A percentile compares a stretch with the other conserved stretches of the same genome.
Conservation (phyloP, 2,888 invertebrate genomes). For the Tolmerus cingulatus region DNA sequence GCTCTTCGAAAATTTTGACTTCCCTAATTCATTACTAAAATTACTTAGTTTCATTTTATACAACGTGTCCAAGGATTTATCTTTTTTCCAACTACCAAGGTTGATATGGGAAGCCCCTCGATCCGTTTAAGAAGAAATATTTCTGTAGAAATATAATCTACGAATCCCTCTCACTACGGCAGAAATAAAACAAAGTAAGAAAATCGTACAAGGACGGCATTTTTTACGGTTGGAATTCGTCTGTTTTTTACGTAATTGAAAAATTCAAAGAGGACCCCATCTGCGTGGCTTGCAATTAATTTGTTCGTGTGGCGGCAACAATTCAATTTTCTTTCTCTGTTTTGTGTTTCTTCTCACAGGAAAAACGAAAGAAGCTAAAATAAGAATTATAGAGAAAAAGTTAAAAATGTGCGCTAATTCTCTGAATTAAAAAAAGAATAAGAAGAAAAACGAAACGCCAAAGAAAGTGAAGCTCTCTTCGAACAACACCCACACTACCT, state of each 20-base stretch:
- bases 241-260: constrained; percentile 23
- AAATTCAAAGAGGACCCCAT: constrained; percentile 35
- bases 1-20: too few species aligned
- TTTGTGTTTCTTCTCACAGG: constrained; percentile 9
- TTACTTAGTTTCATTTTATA: background rate
- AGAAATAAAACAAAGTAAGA: background rate
- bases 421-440: background rate
- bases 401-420: background rate
- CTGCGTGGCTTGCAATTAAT: constrained; percentile 1
- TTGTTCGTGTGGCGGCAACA: background rate
- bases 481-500: background rate
- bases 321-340: constrained; percentile 21
- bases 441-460: background rate
- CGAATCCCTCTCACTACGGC: background rate
- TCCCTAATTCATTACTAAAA: background rate
- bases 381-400: background rate
- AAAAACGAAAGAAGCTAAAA: background rate
- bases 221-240: background rate
- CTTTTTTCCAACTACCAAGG: background rate
- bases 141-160: background rate
- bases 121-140: background rate
- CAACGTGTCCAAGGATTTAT: background rate
- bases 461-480: background rate
- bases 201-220: background rate
- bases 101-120: background rate